Base-by-base conservation (phyloP, 2,888 invertebrate genomes). In the Tenthredo amoena region DNA sequence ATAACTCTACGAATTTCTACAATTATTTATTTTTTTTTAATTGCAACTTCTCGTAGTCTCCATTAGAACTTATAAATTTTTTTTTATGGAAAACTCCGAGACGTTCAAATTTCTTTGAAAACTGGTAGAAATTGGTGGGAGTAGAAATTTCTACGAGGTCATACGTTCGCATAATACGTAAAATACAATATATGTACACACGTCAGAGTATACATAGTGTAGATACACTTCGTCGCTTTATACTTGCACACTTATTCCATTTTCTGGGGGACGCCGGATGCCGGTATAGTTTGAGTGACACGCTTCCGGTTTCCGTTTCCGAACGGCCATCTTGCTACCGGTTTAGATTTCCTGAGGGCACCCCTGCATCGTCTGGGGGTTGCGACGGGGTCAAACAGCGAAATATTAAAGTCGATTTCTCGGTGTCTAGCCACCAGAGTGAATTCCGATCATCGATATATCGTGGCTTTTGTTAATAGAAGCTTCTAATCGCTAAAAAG, bases 231-330 rank as follows among this genome's bases (percentile, higher is more conserved):
- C 21, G 37, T 50, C 47, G 21, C 47, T 50, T 47, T 34, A 15
- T 72, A 18, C 72, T 50, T 47, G 85, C 62, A 62, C 31, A 83
- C 86, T 87, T 86, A 89, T 88, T 89, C 92, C 90, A 91, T 90
- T 91, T 92, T 91, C 90, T 7, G 87, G 87, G 89, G 88, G 89
- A 90, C 91, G 91, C 91, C 93, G 93, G 93, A 93, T 91, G 90
- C 89, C 86, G 88, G 86, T 88, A 90, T 89, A 91, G 92, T 92
- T 92, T 93, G 93, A 93, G 92, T 92, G 93, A 93, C 93, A 93
- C 91, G 92, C 90, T 92, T 93, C 93, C 93, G 92, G 91, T 91
- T 93, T 93, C 93, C 93, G 93, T 92, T 92, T 93, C 93, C 93
- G 92, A 90, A 90, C 93, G 90, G 93, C 93, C 93, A 93, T 93